These are phyloP conservation scores for Anadara kagoshimensis DNA, from an alignment of 1,140 invertebrate species.

Conservation along the genomic window DNA sequence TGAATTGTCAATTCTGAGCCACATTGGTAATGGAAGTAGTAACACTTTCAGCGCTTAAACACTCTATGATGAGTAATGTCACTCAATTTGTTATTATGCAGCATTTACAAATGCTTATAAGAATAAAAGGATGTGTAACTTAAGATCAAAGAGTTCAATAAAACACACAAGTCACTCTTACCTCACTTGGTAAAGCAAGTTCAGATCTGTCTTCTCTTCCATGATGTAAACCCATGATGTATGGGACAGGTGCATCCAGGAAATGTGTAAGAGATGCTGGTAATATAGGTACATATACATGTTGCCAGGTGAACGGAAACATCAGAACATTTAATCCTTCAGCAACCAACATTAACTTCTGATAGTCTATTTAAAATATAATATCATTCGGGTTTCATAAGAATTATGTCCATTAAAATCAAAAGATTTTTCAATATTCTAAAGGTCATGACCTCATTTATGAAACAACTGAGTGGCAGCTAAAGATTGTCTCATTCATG, in stretches of 20 bases:
- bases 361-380: conserved; percentile 82
- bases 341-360: conserved; percentile 96
- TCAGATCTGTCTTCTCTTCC: conserved; percentile 74
- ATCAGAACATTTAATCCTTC: conserved; percentile 93
- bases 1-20: too few species aligned
- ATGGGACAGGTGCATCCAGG: conserved; percentile 98
- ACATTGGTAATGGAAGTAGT: too few species aligned
- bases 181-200: conserved; percentile 78
- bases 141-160: too few species aligned
- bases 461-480: too few species aligned
- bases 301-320: conserved; percentile 97
- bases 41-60: too few species aligned
- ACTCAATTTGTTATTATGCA: too few species aligned
- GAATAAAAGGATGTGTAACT: too few species aligned
- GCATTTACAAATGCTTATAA: too few species aligned
- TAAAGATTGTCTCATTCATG: too few species aligned
- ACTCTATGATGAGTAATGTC: too few species aligned
- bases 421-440: neutral
- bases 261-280: conserved; percentile 96
- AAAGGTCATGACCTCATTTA: too few species aligned
- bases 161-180: conserved; percentile 59
- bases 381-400: neutral
- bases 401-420: neutral
- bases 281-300: conserved; percentile 99
- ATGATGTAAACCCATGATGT: conserved; percentile 91